Percentiles rank a stretch among this genome's conserved stretches.
These are phyloP conservation scores for Stichopus horrens DNA, from an alignment of 53 echinoderm and acorn worm species.

Conservation along the genomic window DNA sequence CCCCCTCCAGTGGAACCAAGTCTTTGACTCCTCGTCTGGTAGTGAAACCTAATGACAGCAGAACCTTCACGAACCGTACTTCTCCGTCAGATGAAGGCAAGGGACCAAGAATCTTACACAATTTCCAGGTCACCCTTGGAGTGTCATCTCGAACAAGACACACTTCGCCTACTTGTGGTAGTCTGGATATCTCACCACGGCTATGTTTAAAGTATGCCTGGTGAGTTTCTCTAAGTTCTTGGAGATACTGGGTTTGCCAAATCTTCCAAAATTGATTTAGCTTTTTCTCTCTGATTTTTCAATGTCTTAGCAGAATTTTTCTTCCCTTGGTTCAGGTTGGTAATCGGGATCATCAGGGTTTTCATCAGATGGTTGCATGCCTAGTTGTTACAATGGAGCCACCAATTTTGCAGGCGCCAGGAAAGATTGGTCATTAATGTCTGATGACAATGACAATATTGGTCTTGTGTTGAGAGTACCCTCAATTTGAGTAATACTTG, in stretches of 20 bases:
- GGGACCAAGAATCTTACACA: no score
- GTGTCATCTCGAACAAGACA: neutral
- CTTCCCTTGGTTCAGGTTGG: neutral
- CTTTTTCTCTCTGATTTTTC: neutral
- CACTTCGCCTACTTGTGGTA: neutral
- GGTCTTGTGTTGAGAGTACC: conserved; percentile 4
- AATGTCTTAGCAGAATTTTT: neutral
- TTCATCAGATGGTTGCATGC: conserved; percentile 1
- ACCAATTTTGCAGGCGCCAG: neutral
- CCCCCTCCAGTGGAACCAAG: neutral
- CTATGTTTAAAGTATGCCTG: neutral
- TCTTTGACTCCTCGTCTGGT: conserved; percentile 10
- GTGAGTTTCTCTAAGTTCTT: no score
- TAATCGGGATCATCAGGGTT: neutral
- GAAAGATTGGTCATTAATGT: conserved; percentile 3
- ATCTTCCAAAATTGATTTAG: neutral
- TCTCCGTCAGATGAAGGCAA: no score
- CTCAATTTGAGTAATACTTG: neutral
- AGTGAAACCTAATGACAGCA: neutral
- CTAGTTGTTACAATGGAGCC: neutral
- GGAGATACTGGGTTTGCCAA: no score
- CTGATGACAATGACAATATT: neutral
- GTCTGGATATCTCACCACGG: neutral
- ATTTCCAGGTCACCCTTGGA: neutral
- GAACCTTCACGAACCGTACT: neutral